phyloP scores from a whole-genome alignment of 2,888 invertebrate species.

The Drosophila leonis region DNA sequence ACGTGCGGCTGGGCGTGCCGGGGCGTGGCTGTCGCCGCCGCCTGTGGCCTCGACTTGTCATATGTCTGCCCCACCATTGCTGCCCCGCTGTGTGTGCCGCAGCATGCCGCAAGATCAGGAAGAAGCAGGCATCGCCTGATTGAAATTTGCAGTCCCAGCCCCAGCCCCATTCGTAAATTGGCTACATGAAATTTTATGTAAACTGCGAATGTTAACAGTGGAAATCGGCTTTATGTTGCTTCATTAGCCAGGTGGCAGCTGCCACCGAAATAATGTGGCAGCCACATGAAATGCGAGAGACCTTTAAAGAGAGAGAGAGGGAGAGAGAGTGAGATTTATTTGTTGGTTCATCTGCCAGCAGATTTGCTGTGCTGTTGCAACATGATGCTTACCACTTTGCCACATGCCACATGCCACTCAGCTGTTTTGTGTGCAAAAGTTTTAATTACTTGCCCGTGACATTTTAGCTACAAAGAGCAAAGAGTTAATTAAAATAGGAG shows the following conservation, averaged over 20 bases:
- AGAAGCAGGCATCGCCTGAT: slow-evolving; percentile 20
- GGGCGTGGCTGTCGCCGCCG: slow-evolving; percentile 21
- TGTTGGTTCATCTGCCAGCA: slow-evolving; percentile 1
- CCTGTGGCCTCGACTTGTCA: slow-evolving; percentile 58
- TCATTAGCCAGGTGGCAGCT: slow-evolving; percentile 21
- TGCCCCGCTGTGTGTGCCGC: slow-evolving; percentile 42
- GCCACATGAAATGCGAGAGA: background rate
- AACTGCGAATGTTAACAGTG: slow-evolving; percentile 16
- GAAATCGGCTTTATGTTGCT: slow-evolving; percentile 4
- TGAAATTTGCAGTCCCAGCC: slow-evolving; percentile 36
- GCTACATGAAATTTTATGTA: background rate
- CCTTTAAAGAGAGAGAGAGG: background rate
- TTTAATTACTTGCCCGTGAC: slow-evolving; percentile 23
- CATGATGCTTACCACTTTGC: slow-evolving; percentile 11
- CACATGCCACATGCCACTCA: slow-evolving; percentile 11
- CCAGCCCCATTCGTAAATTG: slow-evolving; percentile 34
- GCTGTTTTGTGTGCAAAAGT: slow-evolving; percentile 11
- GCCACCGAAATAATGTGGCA: slow-evolving; percentile 11
- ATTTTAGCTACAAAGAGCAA: slow-evolving; percentile 11
- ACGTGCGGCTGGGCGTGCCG: background rate
- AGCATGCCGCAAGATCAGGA: slow-evolving; percentile 41
- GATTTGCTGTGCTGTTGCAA: slow-evolving; percentile 6
- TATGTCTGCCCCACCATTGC: slow-evolving; percentile 14
- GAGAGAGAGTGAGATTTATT: background rate
- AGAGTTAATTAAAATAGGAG: slow-evolving; percentile 18